Evolutionary conservation across 2,888 invertebrate genomes (phyloP).

Genomic region (Hipparchia semele): DNA sequence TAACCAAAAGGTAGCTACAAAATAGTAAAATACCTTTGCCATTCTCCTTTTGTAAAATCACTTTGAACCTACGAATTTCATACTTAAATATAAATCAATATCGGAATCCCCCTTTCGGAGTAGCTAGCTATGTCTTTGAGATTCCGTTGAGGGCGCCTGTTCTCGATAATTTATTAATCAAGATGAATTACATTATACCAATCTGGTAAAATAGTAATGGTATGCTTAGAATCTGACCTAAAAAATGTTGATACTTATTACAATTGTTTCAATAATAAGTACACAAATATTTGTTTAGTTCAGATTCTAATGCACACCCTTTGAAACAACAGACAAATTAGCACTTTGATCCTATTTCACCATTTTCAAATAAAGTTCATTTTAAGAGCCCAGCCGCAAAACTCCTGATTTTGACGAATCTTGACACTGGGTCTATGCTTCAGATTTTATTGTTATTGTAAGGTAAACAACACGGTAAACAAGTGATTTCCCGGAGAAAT

Average conservation of each 20-base stretch:
- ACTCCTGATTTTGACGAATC: too few species aligned
- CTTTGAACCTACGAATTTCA: constrained; percentile 40
- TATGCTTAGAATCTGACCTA: background rate
- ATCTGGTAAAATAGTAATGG: background rate
- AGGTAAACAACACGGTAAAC: too few species aligned
- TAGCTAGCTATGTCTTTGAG: constrained; percentile 54
- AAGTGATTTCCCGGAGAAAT: too few species aligned
- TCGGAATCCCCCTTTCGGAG: constrained; percentile 50
- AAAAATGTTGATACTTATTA: background rate
- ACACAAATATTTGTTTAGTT: too few species aligned
- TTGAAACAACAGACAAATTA: too few species aligned
- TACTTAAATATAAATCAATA: constrained; percentile 54
- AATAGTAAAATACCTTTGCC: background rate
- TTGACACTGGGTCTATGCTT: too few species aligned
- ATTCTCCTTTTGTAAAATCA: constrained; percentile 30
- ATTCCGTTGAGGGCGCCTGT: constrained; percentile 38
- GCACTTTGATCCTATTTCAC: too few species aligned
- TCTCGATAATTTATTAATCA: constrained; percentile 42
- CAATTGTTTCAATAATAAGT: too few species aligned
- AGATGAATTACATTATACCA: constrained; percentile 2
- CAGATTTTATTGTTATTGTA: too few species aligned
- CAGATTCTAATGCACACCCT: background rate
- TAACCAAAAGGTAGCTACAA: background rate
- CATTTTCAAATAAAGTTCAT: too few species aligned
- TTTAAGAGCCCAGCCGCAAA: too few species aligned